These are phyloP conservation scores for Hydraecia micacea DNA, from an alignment of 2,888 invertebrate species.

Conservation along the genomic window DNA sequence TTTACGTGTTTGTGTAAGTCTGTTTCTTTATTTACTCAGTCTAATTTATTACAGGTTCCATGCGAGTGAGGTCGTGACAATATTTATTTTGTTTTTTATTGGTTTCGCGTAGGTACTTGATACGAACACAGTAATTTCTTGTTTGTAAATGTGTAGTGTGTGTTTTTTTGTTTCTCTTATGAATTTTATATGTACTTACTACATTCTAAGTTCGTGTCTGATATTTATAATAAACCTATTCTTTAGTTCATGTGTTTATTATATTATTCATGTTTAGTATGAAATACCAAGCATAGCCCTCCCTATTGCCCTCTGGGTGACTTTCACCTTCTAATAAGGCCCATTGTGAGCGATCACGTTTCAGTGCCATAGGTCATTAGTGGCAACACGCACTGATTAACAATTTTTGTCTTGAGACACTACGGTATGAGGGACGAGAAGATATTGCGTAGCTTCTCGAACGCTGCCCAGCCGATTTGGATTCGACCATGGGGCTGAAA, in stretches of 20 bases:
- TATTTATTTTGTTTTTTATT: constrained; percentile 45
- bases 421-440: background rate
- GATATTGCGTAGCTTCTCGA: background rate
- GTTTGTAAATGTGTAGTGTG: constrained; percentile 18
- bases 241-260: background rate
- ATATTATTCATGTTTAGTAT: background rate
- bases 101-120: constrained; percentile 9
- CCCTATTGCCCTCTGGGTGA: background rate
- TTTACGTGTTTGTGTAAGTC: constrained; percentile 46
- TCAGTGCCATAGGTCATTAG: background rate
- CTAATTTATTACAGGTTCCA: constrained; percentile 39
- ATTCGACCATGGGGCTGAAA: background rate
- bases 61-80: constrained; percentile 17
- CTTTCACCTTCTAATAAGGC: background rate
- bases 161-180: constrained; percentile 11
- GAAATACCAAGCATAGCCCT: background rate
- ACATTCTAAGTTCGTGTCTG: background rate
- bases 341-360: background rate
- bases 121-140: constrained; percentile 22
- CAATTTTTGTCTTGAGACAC: background rate
- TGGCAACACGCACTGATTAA: background rate
- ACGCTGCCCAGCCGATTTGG: background rate
- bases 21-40: constrained; percentile 39
- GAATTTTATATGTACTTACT: background rate
- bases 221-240: background rate